A percentile compares a stretch with the other conserved stretches of the same genome.
Conservation (phyloP, 37 sponge, comb jelly and placozoan species). For the Mnemiopsis leidyi region DNA sequence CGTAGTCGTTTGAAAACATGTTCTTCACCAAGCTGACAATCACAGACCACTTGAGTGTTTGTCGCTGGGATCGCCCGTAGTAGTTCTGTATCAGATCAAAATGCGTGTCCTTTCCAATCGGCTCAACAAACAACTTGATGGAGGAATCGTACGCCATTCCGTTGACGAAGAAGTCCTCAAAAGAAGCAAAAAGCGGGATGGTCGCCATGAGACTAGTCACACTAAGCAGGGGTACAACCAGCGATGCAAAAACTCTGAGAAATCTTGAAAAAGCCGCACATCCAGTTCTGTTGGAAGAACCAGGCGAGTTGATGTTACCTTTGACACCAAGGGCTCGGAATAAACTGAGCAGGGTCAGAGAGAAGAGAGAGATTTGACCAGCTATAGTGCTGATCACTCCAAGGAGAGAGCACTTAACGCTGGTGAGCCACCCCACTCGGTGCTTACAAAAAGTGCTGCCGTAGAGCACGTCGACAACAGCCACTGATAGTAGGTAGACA, state of each 20-base stretch:
- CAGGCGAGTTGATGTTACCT: neutral
- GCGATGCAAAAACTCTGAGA: neutral
- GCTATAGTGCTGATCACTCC: neutral
- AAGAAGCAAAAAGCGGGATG: neutral
- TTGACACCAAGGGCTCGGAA: neutral
- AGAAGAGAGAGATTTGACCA: neutral
- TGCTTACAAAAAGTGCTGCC: neutral
- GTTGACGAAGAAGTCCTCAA: neutral
- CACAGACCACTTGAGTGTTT: neutral
- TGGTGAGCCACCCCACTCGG: neutral
- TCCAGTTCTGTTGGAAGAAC: neutral
- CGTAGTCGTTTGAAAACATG: neutral
- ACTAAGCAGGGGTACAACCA: neutral
- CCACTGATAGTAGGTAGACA: neutral
- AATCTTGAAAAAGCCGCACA: neutral
- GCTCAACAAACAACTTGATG: neutral
- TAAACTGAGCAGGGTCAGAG: neutral
- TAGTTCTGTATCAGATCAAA: neutral
- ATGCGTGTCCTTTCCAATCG: neutral
- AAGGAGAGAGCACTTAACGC: neutral
- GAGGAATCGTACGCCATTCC: neutral
- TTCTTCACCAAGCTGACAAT: neutral
- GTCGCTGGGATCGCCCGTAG: neutral
- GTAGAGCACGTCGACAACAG: neutral
- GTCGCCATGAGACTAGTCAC: neutral